A percentile compares a stretch with the other conserved stretches of the same genome.
phyloP scores from a whole-genome alignment of 2,888 invertebrate genomes.

The Steinernema hermaphroditum region DNA sequence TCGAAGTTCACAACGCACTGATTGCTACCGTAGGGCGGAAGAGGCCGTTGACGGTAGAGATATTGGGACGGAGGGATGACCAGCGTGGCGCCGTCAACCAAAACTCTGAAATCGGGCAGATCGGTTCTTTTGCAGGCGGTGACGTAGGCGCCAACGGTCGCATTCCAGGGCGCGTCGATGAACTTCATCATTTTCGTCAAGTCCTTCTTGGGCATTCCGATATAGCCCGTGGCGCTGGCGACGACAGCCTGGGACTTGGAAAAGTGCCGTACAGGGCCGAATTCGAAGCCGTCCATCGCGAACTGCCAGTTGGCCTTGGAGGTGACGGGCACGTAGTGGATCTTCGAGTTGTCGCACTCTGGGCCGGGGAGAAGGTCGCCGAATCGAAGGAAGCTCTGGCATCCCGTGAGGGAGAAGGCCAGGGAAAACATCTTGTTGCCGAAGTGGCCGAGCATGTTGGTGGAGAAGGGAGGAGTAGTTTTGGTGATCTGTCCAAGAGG shows the following conservation, averaged over 20 bases:
- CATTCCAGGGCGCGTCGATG: neutral
- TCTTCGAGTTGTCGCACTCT: neutral
- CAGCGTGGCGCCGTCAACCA: neutral
- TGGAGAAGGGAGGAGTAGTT: neutral
- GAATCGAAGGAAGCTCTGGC: neutral
- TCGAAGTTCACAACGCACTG: slow-evolving; percentile 6
- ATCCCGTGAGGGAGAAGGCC: neutral
- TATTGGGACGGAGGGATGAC: neutral
- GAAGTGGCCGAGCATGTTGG: neutral
- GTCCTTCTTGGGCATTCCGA: neutral
- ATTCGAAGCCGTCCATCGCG: neutral
- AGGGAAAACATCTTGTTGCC: neutral
- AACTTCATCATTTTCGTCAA: neutral
- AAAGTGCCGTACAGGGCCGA: neutral
- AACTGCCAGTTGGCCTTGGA: neutral
- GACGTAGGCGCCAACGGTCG: slow-evolving; percentile 17
- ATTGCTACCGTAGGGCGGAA: neutral
- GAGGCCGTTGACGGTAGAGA: neutral
- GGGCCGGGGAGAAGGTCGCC: neutral
- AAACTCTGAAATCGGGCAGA: neutral
- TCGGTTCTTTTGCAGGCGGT: neutral
- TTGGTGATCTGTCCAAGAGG: neutral
- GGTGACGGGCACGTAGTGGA: neutral
- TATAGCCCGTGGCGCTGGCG: slow-evolving; percentile 1
- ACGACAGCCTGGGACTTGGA: neutral